These are phyloP conservation scores for Pollenia griseotomentosa DNA, from an alignment of 2,888 invertebrate genomes.

Conservation along the genomic window DNA sequence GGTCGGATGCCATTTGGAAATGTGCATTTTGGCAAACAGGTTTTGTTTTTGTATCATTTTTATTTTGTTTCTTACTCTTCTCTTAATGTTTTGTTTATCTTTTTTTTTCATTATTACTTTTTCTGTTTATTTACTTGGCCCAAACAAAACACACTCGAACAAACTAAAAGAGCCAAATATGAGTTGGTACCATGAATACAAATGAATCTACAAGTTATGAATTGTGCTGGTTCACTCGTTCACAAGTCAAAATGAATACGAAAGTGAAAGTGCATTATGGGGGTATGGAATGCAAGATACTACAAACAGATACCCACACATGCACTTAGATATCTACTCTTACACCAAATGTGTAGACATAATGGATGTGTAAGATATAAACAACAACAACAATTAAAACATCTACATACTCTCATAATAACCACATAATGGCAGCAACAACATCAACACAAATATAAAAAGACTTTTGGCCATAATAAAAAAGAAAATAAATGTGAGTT, in stretches of 20 bases:
- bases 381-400: slow-evolving; percentile 8
- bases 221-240: neutral
- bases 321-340: neutral
- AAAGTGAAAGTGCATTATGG: slow-evolving; percentile 69
- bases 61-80: slow-evolving; percentile 15
- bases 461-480: slow-evolving; percentile 33
- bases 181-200: slow-evolving; percentile 48
- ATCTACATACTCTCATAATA: neutral
- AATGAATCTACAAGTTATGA: slow-evolving; percentile 36
- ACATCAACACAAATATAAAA: neutral
- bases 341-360: slow-evolving; percentile 7
- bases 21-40: slow-evolving; percentile 63
- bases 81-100: slow-evolving; percentile 15
- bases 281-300: slow-evolving; percentile 2
- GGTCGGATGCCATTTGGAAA: slow-evolving; percentile 57
- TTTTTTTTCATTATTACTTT: neutral
- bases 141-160: slow-evolving; percentile 22
- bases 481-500: neutral
- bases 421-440: slow-evolving; percentile 15
- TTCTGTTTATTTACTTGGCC: slow-evolving; percentile 50
- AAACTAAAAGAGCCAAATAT: slow-evolving; percentile 24
- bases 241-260: slow-evolving; percentile 48
- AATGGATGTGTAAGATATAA: slow-evolving; percentile 42
- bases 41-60: slow-evolving; percentile 42
- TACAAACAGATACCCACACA: slow-evolving; percentile 13